Base-by-base conservation (phyloP, 2,888 invertebrate species). In the Onthophagus sagittarius region DNA sequence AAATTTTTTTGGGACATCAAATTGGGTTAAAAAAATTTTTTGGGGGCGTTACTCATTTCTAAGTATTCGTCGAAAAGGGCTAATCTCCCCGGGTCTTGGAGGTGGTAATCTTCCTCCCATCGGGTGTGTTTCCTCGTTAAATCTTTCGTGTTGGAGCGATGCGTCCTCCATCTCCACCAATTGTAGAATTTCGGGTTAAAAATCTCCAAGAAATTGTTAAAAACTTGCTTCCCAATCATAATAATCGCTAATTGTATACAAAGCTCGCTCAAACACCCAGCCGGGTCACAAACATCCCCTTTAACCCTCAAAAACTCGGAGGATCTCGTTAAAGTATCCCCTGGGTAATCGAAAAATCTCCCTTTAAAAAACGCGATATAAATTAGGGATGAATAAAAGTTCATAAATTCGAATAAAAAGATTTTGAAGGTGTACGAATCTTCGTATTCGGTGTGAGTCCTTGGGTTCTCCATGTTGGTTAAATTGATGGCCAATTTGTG, bases 301-400 rank as follows among this genome's bases (percentile, higher is more conserved):
- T 94, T 94, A 2, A 95, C 89, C 70, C 92, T 90, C 81, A 90
- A 90, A 84, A 95, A 93, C 80, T 93, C 92, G 0, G 93, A 93
- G 71, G 90, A 88, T 5, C 94, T 86, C 0, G 93, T 92, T 72
- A 91, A 89, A 72, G 90, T 89, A 80, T 96, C 95, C 0, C 95
- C 96, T 0, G 96, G 96, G 85, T 95, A 93, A 79, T 93, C 94
- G 84, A 93, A 96, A 85, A 96, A 96, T 75, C 96, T 90, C 63
- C 96, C 96, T 92, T 98, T 98, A 84, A 99, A 97, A 85, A 99
- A 99, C 0, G 99, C 99, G 72, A 99, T 98, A 85, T 99, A 99
- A 80, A 99, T 96, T n/a, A 99, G 89, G 0, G 98, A 98, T 0
- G 98, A 97, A 84, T 99, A 99, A 85, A 95, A 98, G 85, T 99